Conservation (phyloP, 2,888 invertebrate genomes). For the Drosophila picticornis region DNA sequence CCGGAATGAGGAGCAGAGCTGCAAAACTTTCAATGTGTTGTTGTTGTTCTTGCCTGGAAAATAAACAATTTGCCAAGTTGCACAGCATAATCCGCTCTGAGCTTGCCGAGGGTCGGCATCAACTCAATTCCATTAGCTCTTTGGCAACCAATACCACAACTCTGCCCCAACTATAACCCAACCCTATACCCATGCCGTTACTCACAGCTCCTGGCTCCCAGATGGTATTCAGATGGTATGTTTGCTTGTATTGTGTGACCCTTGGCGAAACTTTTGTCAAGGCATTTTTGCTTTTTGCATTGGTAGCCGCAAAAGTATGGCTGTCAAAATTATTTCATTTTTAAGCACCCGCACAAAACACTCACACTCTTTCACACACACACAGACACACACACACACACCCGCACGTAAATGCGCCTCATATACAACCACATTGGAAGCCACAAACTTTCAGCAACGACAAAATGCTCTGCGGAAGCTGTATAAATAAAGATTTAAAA, state of each 20-base stretch:
- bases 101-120: conserved; percentile 9
- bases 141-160: conserved; percentile 26
- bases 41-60: conserved; percentile 31
- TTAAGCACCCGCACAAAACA: conserved; percentile 37
- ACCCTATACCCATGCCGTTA: not conserved
- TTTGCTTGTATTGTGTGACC: conserved; percentile 27
- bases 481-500: conserved; percentile 78
- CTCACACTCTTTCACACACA: conserved; percentile 10
- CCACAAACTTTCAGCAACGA: conserved; percentile 58
- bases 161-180: not conserved
- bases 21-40: conserved; percentile 37
- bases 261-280: conserved; percentile 61
- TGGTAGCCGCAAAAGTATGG: conserved; percentile 65
- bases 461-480: conserved; percentile 70
- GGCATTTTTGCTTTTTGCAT: conserved; percentile 61
- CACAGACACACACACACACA: conserved; percentile 9
- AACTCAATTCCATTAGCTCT: conserved; percentile 52
- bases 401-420: not conserved
- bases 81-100: conserved; percentile 55
- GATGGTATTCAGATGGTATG: not conserved
- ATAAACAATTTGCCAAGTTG: conserved; percentile 67
- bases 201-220: not conserved
- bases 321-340: conserved; percentile 72
- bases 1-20: not conserved
- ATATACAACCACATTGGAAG: conserved; percentile 15